Conservation (phyloP, 2,113 vertebrate species). For the Platichthys flesus region DNA sequence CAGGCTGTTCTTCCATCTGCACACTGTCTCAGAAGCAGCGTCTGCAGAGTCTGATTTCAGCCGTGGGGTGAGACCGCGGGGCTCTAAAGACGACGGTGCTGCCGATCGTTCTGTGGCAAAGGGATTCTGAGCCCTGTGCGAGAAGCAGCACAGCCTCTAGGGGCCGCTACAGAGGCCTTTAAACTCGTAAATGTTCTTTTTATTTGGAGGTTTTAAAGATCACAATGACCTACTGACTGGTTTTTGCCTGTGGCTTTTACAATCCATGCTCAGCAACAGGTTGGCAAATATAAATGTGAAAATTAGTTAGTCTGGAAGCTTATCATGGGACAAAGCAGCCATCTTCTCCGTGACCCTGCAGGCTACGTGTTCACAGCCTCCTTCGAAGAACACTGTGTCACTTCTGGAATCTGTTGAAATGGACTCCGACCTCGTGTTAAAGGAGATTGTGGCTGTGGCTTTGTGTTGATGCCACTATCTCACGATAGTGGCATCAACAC, state of each 20-base stretch:
- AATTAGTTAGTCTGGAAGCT: too few species aligned
- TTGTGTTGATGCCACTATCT: too few species aligned
- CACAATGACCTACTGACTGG: not conserved
- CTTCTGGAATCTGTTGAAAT: too few species aligned
- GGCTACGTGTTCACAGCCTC: too few species aligned
- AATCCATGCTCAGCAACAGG: not conserved
- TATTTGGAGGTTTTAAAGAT: not conserved
- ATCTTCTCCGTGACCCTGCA: too few species aligned
- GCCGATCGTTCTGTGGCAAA: not conserved
- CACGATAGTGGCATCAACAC: too few species aligned
- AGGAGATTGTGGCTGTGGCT: too few species aligned
- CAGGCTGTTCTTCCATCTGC: slow-evolving; percentile 74
- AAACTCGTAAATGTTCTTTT: not conserved
- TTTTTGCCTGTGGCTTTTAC: not conserved
- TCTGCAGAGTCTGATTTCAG: slow-evolving; percentile 37
- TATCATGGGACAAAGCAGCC: too few species aligned
- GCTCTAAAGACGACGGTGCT: not conserved
- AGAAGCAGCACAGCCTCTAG: not conserved
- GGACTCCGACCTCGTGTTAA: too few species aligned
- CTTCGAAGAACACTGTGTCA: too few species aligned
- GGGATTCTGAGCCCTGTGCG: slow-evolving; percentile 15
- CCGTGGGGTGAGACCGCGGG: not conserved
- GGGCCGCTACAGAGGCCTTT: not conserved
- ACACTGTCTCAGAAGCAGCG: slow-evolving; percentile 38
- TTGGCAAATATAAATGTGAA: not conserved